These are phyloP conservation scores for Florisuga fusca DNA, from an alignment of 2,797 vertebrate species.

Conservation along the genomic window DNA sequence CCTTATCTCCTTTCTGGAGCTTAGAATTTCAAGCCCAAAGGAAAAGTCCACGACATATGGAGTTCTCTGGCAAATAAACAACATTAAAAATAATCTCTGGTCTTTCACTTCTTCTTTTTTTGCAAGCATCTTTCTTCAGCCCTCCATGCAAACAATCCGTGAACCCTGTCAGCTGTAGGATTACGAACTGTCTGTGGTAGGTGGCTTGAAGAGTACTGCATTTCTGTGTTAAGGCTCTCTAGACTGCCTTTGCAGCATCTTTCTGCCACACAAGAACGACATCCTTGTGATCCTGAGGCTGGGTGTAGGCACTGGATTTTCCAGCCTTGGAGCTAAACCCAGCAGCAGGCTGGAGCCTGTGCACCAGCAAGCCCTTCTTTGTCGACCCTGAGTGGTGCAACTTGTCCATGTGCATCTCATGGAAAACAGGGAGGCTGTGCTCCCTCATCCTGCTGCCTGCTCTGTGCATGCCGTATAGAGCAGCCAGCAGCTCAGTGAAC, in stretches of 20 bases:
- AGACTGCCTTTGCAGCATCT: not conserved
- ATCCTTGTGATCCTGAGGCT: not conserved
- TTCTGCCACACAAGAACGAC: not conserved
- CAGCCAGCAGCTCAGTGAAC: not conserved
- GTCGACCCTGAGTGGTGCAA: fast-evolving
- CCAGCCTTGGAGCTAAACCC: not conserved
- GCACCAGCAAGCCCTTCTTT: not conserved
- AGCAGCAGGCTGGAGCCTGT: not conserved
- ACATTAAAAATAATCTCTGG: conserved; percentile 35
- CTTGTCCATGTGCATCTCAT: not conserved
- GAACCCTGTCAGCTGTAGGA: not conserved
- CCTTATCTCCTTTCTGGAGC: conserved; percentile 28
- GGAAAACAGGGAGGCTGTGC: not conserved
- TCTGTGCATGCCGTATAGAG: fast-evolving
- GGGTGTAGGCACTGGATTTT: not conserved
- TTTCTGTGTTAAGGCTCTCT: not conserved
- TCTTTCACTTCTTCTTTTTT: conserved; percentile 1
- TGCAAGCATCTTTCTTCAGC: not conserved
- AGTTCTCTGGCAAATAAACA: conserved; percentile 29
- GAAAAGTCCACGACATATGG: conserved; percentile 6
- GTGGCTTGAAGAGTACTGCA: not conserved
- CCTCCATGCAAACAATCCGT: conserved; percentile 7
- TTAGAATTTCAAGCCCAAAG: conserved; percentile 1
- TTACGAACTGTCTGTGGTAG: not conserved
- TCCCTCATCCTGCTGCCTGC: not conserved